These are phyloP conservation scores for Karalla daura DNA, from an alignment of 2,797 vertebrate species.

Conservation along the genomic window DNA sequence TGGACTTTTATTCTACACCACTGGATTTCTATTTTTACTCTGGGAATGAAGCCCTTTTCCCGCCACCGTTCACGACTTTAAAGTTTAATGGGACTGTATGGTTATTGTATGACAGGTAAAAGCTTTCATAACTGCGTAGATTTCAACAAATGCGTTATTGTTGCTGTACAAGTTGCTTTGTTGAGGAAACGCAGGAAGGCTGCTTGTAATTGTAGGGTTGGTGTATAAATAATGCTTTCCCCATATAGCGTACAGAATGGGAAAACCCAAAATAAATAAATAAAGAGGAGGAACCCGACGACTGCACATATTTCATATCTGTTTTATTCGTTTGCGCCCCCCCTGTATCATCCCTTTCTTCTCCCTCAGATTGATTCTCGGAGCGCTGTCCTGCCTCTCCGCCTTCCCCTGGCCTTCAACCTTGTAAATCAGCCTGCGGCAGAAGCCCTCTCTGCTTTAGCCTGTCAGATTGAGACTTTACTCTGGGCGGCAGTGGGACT, in stretches of 20 bases:
- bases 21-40: not conserved
- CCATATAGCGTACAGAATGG: not conserved
- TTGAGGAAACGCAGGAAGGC: not conserved
- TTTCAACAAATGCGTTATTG: not conserved
- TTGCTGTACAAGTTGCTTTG: not conserved
- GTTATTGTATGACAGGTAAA: not conserved
- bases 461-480: slow-evolving; percentile 62
- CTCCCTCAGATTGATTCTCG: slow-evolving; percentile 5
- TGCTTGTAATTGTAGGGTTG: not conserved
- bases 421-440: slow-evolving; percentile 58
- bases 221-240: not conserved
- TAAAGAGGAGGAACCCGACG: not conserved
- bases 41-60: too few relatives aligned
- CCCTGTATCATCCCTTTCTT: slow-evolving; percentile 2
- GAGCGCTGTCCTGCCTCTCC: not conserved
- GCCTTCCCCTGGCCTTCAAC: slow-evolving; percentile 1
- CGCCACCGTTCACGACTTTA: not conserved
- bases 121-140: slow-evolving; percentile 1
- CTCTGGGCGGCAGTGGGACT: slow-evolving; percentile 31
- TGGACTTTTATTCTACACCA: not conserved
- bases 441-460: slow-evolving; percentile 45
- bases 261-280: slow-evolving; percentile 13
- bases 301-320: slow-evolving; percentile 16
- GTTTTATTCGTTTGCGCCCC: slow-evolving; percentile 11
- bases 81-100: not conserved